These are phyloP conservation scores for Epirrhoe tristata DNA, from an alignment of 2,888 invertebrate genomes.

Conservation along the genomic window DNA sequence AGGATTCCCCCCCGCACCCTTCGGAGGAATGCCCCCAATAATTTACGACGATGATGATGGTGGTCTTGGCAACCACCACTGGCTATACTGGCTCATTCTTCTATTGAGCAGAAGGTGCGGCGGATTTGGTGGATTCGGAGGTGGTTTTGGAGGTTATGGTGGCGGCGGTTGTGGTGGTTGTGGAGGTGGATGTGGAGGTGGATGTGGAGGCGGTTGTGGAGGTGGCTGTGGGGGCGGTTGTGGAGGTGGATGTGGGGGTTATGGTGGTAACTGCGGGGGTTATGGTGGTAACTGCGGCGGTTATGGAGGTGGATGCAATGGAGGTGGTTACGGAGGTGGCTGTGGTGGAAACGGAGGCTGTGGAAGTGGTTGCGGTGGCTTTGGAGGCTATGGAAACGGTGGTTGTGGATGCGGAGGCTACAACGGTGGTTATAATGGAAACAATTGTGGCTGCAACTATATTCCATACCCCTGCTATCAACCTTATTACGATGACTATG, in stretches of 20 bases:
- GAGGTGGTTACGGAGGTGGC: slow-evolving; percentile 38
- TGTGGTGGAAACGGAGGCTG: slow-evolving; percentile 27
- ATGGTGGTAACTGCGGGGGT: slow-evolving; percentile 31
- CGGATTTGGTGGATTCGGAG: slow-evolving; percentile 32
- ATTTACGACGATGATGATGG: slow-evolving; percentile 52
- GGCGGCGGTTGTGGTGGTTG: slow-evolving; percentile 37
- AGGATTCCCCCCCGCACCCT: slow-evolving; percentile 25
- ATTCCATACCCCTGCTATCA: slow-evolving; percentile 13
- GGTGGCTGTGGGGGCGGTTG: slow-evolving; percentile 34
- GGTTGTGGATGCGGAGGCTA: slow-evolving; percentile 15
- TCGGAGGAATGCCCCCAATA: slow-evolving; percentile 53
- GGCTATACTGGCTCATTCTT: slow-evolving; percentile 62
- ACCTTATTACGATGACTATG: slow-evolving; percentile 8
- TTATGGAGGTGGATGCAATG: slow-evolving; percentile 24
- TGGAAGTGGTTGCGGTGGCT: slow-evolving; percentile 29
- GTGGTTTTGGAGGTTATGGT: slow-evolving; percentile 38
- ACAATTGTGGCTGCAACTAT: slow-evolving; percentile 23
- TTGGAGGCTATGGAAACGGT: slow-evolving; percentile 19
- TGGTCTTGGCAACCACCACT: slow-evolving; percentile 48
- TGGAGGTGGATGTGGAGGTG: slow-evolving; percentile 35
- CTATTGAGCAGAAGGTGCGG: slow-evolving; percentile 52
- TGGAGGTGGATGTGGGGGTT: slow-evolving; percentile 29
- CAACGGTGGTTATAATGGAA: background rate
- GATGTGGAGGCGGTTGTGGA: slow-evolving; percentile 28
- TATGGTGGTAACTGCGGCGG: slow-evolving; percentile 32